Evolutionary conservation across 2,797 vertebrate genomes (phyloP).

Genomic region (Cephalopachus bancanus): DNA sequence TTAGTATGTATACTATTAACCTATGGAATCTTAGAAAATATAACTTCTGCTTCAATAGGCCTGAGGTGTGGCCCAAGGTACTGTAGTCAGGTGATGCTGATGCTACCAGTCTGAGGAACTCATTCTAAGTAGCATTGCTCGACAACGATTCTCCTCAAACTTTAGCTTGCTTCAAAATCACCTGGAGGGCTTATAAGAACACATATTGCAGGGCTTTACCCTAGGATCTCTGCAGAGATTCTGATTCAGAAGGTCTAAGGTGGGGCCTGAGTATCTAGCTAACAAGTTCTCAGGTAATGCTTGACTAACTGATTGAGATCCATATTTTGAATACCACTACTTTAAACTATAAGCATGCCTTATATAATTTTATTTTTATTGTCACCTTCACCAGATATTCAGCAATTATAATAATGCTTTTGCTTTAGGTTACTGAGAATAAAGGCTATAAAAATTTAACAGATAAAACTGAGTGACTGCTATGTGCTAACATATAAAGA

Average conservation of each 20-base stretch:
- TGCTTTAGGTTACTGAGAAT: background rate
- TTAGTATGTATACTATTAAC: background rate
- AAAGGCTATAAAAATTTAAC: background rate
- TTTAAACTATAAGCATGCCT: background rate
- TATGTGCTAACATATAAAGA: constrained; percentile 2
- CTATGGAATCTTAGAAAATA: background rate
- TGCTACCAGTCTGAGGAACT: background rate
- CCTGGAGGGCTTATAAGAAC: background rate
- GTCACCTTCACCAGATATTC: background rate
- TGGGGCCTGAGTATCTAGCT: background rate
- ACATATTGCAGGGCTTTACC: background rate
- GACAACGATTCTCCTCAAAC: background rate
- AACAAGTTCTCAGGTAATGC: background rate
- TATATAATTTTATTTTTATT: constrained; percentile 29
- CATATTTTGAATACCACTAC: background rate
- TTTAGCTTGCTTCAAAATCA: background rate
- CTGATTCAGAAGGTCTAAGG: background rate
- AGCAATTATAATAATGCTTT: background rate
- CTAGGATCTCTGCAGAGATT: background rate
- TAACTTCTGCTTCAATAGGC: background rate
- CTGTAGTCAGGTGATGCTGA: background rate
- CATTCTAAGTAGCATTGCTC: background rate
- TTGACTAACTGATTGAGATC: background rate
- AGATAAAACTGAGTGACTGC: background rate
- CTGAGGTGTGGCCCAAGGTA: background rate